A percentile compares a stretch with the other conserved stretches of the same genome.
Evolutionary conservation across 2,888 invertebrate species (phyloP).

Genomic region (Alviniconcha strummeri): DNA sequence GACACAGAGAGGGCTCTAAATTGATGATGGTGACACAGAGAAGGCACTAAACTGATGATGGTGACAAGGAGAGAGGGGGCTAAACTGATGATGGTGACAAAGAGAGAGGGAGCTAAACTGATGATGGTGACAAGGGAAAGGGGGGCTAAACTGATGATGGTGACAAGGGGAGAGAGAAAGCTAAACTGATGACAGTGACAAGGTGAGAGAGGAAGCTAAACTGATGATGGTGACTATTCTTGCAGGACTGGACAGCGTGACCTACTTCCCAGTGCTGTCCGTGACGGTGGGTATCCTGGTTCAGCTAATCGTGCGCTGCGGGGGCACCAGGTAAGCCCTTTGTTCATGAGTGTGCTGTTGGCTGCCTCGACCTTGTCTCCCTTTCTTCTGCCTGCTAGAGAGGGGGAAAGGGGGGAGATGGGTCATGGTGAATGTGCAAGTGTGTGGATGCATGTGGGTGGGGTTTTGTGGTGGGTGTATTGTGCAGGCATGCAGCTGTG

Average conservation of each 20-base stretch:
- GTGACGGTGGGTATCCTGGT: conserved; percentile 81
- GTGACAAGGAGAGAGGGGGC: not conserved
- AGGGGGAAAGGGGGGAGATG: too few relatives aligned
- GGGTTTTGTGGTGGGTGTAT: not conserved
- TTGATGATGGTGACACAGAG: not conserved
- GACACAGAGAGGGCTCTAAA: not conserved
- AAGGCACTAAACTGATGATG: not conserved
- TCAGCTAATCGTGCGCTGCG: conserved; percentile 75
- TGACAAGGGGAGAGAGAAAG: not conserved
- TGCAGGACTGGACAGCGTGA: conserved; percentile 79
- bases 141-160: not conserved
- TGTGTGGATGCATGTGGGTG: not conserved
- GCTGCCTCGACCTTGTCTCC: too few relatives aligned
- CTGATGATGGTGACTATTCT: conserved; percentile 61
- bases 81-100: not conserved
- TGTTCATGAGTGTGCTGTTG: not conserved
- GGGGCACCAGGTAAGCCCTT: conserved; percentile 53
- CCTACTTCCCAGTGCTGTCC: conserved; percentile 82
- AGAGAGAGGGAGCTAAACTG: not conserved
- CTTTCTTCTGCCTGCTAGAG: too few relatives aligned
- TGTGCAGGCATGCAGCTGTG: too few relatives aligned
- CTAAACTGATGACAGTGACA: too few relatives aligned
- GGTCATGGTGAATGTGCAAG: too few relatives aligned
- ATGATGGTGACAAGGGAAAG: not conserved
- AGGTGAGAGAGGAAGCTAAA: not conserved